phyloP scores from a whole-genome alignment of 2,888 invertebrate species.

The Gnatocerus cornutus region DNA sequence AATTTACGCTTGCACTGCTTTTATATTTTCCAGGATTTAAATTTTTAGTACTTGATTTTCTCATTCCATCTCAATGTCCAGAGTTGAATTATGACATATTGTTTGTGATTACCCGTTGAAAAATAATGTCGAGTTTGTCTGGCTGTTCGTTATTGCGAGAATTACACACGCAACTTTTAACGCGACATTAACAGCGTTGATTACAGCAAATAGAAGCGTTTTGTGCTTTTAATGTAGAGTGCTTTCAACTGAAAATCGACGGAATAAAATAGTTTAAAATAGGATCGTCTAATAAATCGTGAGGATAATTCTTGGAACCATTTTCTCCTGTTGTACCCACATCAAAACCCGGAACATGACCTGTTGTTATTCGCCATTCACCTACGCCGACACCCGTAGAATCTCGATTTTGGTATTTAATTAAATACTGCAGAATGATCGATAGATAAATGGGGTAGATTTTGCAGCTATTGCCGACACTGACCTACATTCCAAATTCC shows the following conservation, averaged over 20 bases:
- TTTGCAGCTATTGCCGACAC: slow-evolving; percentile 30
- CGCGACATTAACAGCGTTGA: no score
- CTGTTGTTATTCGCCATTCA: slow-evolving; percentile 12
- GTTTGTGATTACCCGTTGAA: no score
- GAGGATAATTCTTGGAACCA: background rate
- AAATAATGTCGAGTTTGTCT: no score
- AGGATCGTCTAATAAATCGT: no score
- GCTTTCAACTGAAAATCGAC: no score
- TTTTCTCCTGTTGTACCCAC: background rate
- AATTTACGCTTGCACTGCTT: slow-evolving; percentile 8
- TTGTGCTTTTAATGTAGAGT: no score
- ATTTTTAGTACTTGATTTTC: background rate
- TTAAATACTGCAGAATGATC: slow-evolving; percentile 42
- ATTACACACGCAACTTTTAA: no score
- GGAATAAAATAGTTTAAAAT: no score
- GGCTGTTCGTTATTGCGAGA: no score
- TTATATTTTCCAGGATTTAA: slow-evolving; percentile 19
- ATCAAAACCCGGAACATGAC: slow-evolving; percentile 2
- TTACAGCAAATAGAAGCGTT: no score
- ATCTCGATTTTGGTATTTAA: slow-evolving; percentile 39
- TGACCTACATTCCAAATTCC: slow-evolving; percentile 37
- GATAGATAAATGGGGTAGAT: slow-evolving; percentile 36
- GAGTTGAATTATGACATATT: no score
- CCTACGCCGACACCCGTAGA: slow-evolving; percentile 17
- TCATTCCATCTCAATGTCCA: no score